Evolutionary conservation across 1,140 invertebrate species (phyloP).

Genomic region (Drosophila bocqueti): DNA sequence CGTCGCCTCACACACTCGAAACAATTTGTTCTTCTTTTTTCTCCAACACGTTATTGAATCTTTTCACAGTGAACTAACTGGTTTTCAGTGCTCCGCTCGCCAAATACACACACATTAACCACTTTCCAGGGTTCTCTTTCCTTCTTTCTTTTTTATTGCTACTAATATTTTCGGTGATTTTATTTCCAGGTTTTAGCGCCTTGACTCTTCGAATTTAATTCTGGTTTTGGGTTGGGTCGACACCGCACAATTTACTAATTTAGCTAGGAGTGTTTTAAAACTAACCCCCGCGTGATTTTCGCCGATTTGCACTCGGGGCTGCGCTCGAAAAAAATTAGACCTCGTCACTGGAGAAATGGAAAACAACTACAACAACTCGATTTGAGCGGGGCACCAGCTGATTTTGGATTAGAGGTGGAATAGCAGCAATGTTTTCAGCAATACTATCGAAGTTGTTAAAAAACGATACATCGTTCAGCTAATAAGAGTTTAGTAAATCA

Average conservation of each 20-base stretch:
- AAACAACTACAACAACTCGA: slow-evolving; percentile 26
- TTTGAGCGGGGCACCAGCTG: slow-evolving; percentile 19
- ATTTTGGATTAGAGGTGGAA: neutral
- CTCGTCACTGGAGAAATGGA: slow-evolving; percentile 27
- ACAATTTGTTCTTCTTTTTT: slow-evolving; percentile 70
- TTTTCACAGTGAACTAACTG: slow-evolving; percentile 66
- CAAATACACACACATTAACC: slow-evolving; percentile 45
- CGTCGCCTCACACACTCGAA: slow-evolving; percentile 51
- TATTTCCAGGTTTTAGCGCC: neutral
- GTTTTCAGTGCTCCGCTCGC: slow-evolving; percentile 57
- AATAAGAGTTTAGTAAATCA: too few relatives aligned
- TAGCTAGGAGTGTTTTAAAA: slow-evolving; percentile 9
- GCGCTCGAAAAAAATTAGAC: slow-evolving; percentile 10
- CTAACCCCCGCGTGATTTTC: slow-evolving; percentile 22
- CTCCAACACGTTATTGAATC: slow-evolving; percentile 61
- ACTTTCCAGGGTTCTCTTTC: slow-evolving; percentile 59
- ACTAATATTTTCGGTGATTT: slow-evolving; percentile 11
- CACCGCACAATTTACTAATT: slow-evolving; percentile 24
- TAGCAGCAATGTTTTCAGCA: neutral
- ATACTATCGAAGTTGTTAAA: neutral
- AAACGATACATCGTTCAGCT: neutral
- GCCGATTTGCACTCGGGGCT: slow-evolving; percentile 10
- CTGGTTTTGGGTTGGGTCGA: neutral
- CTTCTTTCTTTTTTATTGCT: slow-evolving; percentile 12
- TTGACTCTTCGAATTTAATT: slow-evolving; percentile 27